A percentile compares a stretch with the other conserved stretches of the same genome.
Evolutionary conservation across 2,888 invertebrate genomes (phyloP).

Genomic region (Saturnia japonica): DNA sequence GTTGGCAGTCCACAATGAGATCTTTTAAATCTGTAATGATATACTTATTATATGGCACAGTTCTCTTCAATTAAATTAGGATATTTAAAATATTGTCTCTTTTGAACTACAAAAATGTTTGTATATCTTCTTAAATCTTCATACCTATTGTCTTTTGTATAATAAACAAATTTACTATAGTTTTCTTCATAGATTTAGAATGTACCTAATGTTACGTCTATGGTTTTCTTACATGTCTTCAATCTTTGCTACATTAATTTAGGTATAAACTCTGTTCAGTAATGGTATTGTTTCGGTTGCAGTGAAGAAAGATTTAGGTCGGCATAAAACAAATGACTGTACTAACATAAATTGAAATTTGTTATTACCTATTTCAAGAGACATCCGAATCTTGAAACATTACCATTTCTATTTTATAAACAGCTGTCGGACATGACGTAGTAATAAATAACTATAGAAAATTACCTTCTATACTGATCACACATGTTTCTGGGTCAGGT

Average conservation of each 20-base stretch:
- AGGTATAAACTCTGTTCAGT: background rate
- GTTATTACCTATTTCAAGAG: background rate
- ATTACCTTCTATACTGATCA: conserved; percentile 81
- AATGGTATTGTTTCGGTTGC: background rate
- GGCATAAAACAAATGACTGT: background rate
- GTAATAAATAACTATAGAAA: conserved; percentile 16
- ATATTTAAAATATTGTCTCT: background rate
- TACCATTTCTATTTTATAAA: too few relatives aligned
- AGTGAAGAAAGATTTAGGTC: background rate
- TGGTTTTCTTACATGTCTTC: too few relatives aligned
- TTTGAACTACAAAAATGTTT: background rate
- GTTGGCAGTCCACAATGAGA: conserved; percentile 83
- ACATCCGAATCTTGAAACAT: background rate
- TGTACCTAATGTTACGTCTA: too few relatives aligned
- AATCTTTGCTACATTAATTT: too few relatives aligned
- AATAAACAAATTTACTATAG: too few relatives aligned
- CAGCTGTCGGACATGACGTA: too few relatives aligned
- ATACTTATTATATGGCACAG: background rate
- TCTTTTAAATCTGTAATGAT: conserved; percentile 74
- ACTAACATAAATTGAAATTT: background rate
- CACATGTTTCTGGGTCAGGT: conserved; percentile 83
- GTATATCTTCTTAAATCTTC: background rate
- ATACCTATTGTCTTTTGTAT: too few relatives aligned
- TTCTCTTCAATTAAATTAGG: background rate
- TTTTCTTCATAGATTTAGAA: too few relatives aligned